phyloP scores from a whole-genome alignment of 2,888 invertebrate genomes.

The Cosmorhoe ocellata region DNA sequence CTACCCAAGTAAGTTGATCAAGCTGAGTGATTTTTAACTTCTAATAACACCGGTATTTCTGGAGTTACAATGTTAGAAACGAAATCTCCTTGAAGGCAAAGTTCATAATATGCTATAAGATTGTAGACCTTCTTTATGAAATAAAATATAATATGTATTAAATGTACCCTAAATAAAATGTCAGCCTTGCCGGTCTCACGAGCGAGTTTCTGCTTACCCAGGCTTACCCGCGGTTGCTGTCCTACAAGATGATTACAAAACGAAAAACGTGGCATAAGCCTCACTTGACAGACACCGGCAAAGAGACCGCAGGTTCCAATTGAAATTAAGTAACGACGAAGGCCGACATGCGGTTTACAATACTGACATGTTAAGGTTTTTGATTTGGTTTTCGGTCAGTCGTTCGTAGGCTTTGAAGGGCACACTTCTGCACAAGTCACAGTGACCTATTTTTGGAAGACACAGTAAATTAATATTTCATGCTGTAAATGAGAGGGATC shows the following conservation, averaged over 20 bases:
- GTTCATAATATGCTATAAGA: no score
- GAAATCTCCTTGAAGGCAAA: no score
- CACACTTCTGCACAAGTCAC: no score
- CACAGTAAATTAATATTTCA: slow-evolving; percentile 9
- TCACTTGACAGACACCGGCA: slow-evolving; percentile 7
- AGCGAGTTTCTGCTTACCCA: no score
- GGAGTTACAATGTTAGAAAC: no score
- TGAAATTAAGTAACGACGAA: slow-evolving; percentile 17
- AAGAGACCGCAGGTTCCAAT: slow-evolving; percentile 23
- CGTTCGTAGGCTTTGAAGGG: no score
- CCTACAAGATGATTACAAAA: background rate
- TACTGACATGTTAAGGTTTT: slow-evolving; percentile 1
- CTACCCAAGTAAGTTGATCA: slow-evolving; percentile 90
- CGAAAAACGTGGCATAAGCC: slow-evolving; percentile 19
- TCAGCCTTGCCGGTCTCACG: no score
- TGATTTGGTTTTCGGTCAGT: slow-evolving; percentile 1
- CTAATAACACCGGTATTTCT: no score
- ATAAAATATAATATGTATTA: no score
- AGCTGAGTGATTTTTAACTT: background rate
- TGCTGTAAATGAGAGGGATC: slow-evolving; percentile 3
- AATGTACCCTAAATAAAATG: no score
- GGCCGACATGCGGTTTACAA: slow-evolving; percentile 13
- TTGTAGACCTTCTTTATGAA: no score
- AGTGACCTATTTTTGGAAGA: slow-evolving; percentile 1
- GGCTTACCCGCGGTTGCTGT: background rate